Percentiles rank a stretch among this genome's conserved stretches.
Conservation (phyloP, 2,113 vertebrate genomes). For the Bostrychus sinensis region DNA sequence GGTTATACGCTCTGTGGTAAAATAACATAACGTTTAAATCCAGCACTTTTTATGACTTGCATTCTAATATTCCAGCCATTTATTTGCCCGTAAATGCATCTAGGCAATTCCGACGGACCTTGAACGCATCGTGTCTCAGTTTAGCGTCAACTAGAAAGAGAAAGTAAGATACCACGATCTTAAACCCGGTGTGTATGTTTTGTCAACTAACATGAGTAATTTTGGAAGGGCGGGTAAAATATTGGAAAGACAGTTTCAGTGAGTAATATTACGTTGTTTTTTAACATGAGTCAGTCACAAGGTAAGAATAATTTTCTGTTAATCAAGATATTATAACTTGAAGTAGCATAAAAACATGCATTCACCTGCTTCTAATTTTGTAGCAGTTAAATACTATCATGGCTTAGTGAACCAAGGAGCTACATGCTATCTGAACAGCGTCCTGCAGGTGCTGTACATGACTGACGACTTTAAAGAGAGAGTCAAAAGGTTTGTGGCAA, state of each 20-base stretch:
- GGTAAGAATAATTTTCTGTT: background rate
- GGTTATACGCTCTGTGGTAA: too few species aligned
- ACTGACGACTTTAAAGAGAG: background rate
- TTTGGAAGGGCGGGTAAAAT: too few species aligned
- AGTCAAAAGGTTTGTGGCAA: background rate
- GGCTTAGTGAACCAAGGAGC: background rate
- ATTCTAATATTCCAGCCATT: background rate
- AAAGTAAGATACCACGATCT: background rate
- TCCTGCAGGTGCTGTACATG: conserved; percentile 8
- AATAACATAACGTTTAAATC: too few species aligned
- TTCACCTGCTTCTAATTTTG: background rate
- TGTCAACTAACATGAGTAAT: background rate
- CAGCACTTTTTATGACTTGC: background rate
- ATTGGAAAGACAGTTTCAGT: too few species aligned
- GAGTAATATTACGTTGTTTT: background rate
- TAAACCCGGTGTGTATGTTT: background rate
- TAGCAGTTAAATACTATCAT: background rate
- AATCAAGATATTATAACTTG: background rate
- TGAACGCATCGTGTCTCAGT: background rate
- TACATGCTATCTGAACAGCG: background rate
- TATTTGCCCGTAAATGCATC: background rate
- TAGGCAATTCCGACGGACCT: background rate
- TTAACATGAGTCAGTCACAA: background rate
- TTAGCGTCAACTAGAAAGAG: background rate
- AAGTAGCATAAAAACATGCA: background rate